phyloP scores from a whole-genome alignment of 1,140 invertebrate genomes.

The Atta cephalotes region DNA sequence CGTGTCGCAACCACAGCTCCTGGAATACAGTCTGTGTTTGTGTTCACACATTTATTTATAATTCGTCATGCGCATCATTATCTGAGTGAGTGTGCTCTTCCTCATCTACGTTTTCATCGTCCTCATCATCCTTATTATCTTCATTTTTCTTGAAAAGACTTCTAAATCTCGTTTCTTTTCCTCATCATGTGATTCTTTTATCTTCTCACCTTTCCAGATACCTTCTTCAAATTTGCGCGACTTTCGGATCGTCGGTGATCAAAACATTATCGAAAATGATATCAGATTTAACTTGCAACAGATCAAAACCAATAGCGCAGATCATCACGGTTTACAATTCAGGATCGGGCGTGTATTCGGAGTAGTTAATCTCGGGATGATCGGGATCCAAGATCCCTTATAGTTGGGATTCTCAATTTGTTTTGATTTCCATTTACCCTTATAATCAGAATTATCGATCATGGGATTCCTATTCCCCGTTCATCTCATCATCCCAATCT shows the following conservation, averaged over 20 bases:
- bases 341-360: constrained; percentile 95
- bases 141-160: constrained; percentile 87
- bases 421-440: constrained; percentile 89
- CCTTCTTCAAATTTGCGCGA: constrained; percentile 87
- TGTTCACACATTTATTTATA: constrained; percentile 85
- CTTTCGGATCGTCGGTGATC: constrained; percentile 95
- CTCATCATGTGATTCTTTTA: constrained; percentile 96
- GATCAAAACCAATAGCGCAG: constrained; percentile 94
- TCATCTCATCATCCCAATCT: too few relatives aligned
- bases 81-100: constrained; percentile 85
- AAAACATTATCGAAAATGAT: constrained; percentile 99
- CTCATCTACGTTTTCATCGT: constrained; percentile 86
- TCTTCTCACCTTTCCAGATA: constrained; percentile 93
- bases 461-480: too few relatives aligned
- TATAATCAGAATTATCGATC: too few relatives aligned
- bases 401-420: constrained; percentile 91
- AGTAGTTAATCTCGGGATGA: constrained; percentile 99
- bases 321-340: constrained; percentile 96
- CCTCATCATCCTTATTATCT: constrained; percentile 88
- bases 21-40: constrained; percentile 84
- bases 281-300: constrained; percentile 99
- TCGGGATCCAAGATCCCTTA: constrained; percentile 94
- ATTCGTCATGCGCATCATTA: constrained; percentile 88
- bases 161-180: constrained; percentile 90
- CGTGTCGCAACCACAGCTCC: constrained; percentile 79